Evolutionary conservation across 1,140 invertebrate genomes (phyloP).

Genomic region (Neotoxoptera formosana): DNA sequence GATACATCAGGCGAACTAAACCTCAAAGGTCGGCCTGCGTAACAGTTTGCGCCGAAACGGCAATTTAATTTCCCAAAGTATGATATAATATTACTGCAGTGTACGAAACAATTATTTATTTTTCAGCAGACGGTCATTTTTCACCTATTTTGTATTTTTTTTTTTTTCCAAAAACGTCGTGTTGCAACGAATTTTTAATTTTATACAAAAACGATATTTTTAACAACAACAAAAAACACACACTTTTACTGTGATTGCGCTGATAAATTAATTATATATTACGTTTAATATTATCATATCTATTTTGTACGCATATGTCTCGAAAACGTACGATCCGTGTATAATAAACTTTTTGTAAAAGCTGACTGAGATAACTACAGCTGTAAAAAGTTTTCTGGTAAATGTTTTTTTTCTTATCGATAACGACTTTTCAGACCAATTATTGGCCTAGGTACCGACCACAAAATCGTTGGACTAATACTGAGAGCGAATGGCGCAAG

Average conservation of each 20-base stretch:
- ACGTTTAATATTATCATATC: not conserved
- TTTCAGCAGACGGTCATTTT: not conserved
- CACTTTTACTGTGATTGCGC: not conserved
- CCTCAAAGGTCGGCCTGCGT: not conserved
- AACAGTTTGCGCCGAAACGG: not conserved
- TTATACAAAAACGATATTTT: not conserved
- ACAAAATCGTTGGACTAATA: not conserved
- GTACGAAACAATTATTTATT: not conserved
- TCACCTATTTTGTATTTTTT: not conserved
- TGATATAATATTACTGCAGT: not conserved
- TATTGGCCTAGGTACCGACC: not conserved
- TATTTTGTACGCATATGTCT: not conserved
- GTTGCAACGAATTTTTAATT: not conserved
- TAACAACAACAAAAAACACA: not conserved
- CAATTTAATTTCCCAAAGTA: not conserved
- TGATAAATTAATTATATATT: not conserved
- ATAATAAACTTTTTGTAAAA: not conserved
- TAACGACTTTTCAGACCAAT: not conserved
- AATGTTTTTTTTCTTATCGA: not conserved
- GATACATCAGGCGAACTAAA: not conserved
- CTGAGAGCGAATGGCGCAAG: not conserved
- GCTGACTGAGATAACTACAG: not conserved
- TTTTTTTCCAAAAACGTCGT: not conserved
- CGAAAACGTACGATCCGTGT: not conserved
- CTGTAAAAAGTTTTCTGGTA: not conserved